Base-by-base conservation (phyloP, 2,797 vertebrate species). In the Nasua narica region DNA sequence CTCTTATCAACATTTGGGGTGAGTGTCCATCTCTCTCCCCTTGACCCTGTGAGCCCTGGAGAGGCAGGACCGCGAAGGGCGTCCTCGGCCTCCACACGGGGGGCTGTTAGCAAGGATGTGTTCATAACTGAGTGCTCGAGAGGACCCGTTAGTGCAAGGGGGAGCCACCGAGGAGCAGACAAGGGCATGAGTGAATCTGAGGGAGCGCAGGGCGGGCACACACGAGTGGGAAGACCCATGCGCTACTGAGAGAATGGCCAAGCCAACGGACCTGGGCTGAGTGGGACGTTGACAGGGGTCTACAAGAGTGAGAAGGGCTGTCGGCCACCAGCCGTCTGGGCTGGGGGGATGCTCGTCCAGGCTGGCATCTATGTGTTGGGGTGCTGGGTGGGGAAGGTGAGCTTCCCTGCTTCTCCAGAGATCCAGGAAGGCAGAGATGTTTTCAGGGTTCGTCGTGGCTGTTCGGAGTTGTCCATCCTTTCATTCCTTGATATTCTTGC, bases 1-100 rank as follows among this genome's bases (percentile, higher is more conserved):
- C 18, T 3, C n/a, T 10, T 5, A 0, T 5, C 15, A 0, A 0
- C 5, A 0, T 6, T 25, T 21, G 52, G 50, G 21, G 3, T 0
- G n/a, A 43, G 62, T 2, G 4, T 29, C 52, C 2, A 0, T 25
- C n/a, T 52, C n/a, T 37, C 15, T 21, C 27, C 27, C 9, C 0
- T 43, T 4, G 6, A 3, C 9, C 25, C 18, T 11, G 5, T 23
- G 69, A n/a, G 72, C 15, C 21, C 35, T 43, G 29, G 29, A 23
- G 52, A 81, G 52, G 29, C 43, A 2, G 32, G 43, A 21, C 2
- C 29, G 0, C 16, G 7, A 21, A 21, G 43, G 67, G 52, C 52
- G 7, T 0, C 65, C 7, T 35, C 0, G 0, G 62, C 29, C 60
- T 77, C 78, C 0, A 4, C 87, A n/a, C 21, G 8, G 65, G n/a